Conservation (phyloP, 2,113 vertebrate species). For the Salvelinus sp. region DNA sequence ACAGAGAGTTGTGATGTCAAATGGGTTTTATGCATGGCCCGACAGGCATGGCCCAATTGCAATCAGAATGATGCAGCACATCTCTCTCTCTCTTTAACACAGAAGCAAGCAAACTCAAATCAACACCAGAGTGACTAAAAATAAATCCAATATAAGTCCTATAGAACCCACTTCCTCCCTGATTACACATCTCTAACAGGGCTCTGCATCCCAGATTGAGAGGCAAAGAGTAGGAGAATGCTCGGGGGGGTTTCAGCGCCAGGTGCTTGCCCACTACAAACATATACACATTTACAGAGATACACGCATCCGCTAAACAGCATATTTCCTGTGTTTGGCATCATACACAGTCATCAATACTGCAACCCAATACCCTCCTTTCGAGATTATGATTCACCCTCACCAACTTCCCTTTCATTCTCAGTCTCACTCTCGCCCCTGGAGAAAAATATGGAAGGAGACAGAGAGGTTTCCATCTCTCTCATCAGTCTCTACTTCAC, state of each 20-base stretch:
- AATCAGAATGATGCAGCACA: not conserved
- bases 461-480: not conserved
- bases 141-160: not conserved
- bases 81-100: constrained; percentile 5
- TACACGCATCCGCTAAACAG: not conserved
- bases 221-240: not conserved
- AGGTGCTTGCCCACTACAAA: not conserved
- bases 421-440: not conserved
- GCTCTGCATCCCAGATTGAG: too few relatives aligned
- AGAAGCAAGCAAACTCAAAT: too few relatives aligned
- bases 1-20: constrained; percentile 16
- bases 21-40: too few relatives aligned
- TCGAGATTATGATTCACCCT: too few relatives aligned
- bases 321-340: too few relatives aligned
- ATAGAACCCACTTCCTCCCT: constrained; percentile 1
- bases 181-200: not conserved
- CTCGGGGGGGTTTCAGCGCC: too few relatives aligned
- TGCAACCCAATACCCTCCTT: too few relatives aligned
- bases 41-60: too few relatives aligned
- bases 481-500: constrained; percentile 62
- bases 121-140: too few relatives aligned
- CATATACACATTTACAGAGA: constrained; percentile 15
- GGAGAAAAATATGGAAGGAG: not conserved
- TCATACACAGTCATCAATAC: constrained; percentile 10
- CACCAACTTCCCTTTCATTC: too few relatives aligned